Percentiles rank a stretch among this genome's conserved stretches.
Evolutionary conservation across 2,797 vertebrate genomes (phyloP).

Genomic region (Chromobotia macracanthus): DNA sequence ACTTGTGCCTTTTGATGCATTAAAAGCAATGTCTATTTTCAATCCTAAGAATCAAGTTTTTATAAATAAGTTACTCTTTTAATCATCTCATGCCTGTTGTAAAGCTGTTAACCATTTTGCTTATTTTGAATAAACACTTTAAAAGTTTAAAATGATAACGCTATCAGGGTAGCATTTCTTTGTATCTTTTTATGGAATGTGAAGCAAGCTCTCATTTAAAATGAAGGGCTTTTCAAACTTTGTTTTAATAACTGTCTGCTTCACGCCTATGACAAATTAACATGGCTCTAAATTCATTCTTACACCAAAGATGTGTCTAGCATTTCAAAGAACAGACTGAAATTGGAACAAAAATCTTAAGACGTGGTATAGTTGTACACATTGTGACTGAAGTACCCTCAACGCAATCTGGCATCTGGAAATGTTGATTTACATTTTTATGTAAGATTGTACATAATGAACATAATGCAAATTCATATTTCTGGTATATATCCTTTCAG

Average conservation of each 20-base stretch:
- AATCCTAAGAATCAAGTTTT: constrained; percentile 34
- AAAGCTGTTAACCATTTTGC: constrained; percentile 5
- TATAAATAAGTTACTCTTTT: constrained; percentile 27
- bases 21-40: constrained; percentile 48
- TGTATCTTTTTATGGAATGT: constrained; percentile 8
- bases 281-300: constrained; percentile 35
- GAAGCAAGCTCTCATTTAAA: constrained; percentile 5
- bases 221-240: constrained; percentile 39
- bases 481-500: constrained; percentile 54
- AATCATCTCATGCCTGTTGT: constrained; percentile 31
- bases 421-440: constrained; percentile 28
- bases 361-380: neutral
- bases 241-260: constrained; percentile 7
- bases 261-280: constrained; percentile 19
- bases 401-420: constrained; percentile 10
- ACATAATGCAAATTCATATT: constrained; percentile 41
- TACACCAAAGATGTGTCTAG: constrained; percentile 65
- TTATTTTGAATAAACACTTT: constrained; percentile 33
- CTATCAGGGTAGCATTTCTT: neutral
- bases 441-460: constrained; percentile 3
- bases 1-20: constrained; percentile 54
- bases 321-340: constrained; percentile 22
- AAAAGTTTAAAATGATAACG: neutral
- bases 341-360: neutral
- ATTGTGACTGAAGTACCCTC: neutral